Conservation (phyloP, 2,113 vertebrate species). For the Scytalopus superciliaris region DNA sequence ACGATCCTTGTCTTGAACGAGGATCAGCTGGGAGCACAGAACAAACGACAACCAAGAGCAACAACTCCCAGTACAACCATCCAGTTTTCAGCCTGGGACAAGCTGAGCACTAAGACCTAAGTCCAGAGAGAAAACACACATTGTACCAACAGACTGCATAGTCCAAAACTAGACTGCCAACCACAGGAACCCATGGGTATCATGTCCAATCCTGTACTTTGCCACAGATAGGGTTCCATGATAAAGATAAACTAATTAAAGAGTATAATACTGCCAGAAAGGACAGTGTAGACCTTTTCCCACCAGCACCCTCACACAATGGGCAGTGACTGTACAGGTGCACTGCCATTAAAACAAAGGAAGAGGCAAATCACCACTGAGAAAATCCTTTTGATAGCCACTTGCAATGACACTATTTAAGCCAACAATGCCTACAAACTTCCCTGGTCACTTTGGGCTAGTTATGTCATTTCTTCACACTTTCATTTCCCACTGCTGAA, state of each 20-base stretch:
- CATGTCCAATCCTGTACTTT: not conserved
- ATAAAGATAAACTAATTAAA: not conserved
- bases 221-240: not conserved
- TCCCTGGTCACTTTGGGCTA: not conserved
- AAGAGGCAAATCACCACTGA: not conserved
- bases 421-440: not conserved
- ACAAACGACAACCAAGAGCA: not conserved
- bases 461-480: fast-evolving
- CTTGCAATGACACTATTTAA: not conserved
- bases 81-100: not conserved
- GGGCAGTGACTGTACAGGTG: not conserved
- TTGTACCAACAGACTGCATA: not conserved
- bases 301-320: not conserved
- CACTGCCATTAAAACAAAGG: not conserved
- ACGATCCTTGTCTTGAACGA: not conserved
- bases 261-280: not conserved
- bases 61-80: not conserved
- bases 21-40: not conserved
- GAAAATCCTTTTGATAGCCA: not conserved
- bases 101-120: not conserved
- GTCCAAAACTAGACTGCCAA: not conserved
- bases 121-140: not conserved
- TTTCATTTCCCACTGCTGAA: not conserved
- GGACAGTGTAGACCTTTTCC: not conserved
- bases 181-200: not conserved